Conservation (phyloP, 2,113 vertebrate genomes). For the Phocoena phocoena region DNA sequence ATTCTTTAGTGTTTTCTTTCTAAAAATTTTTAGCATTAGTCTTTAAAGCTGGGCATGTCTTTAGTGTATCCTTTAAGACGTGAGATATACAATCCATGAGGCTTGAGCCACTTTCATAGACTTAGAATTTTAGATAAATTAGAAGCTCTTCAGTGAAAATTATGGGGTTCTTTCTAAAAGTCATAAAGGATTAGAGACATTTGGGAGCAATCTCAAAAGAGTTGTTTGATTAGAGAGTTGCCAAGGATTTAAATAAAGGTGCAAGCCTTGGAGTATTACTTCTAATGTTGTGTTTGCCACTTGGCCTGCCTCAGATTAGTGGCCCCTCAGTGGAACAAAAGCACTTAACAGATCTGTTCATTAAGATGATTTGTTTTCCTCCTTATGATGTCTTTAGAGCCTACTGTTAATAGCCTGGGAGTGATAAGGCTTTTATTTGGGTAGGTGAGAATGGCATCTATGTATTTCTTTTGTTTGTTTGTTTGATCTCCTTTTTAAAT, state of each 20-base stretch:
- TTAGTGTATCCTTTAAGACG: slow-evolving; percentile 41
- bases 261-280: neutral
- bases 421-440: neutral
- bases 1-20: slow-evolving; percentile 51
- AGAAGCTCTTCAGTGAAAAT: slow-evolving; percentile 72
- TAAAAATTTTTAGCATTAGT: slow-evolving; percentile 42
- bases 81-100: neutral
- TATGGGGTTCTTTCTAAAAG: slow-evolving; percentile 50
- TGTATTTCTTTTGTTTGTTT: neutral
- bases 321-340: neutral
- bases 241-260: slow-evolving; percentile 60
- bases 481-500: too few species aligned
- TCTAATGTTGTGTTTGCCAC: neutral
- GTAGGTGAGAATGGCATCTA: neutral
- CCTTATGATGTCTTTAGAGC: neutral
- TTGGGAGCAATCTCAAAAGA: slow-evolving; percentile 69
- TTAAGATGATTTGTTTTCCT: neutral
- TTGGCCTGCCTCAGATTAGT: neutral
- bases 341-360: neutral
- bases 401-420: neutral
- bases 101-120: slow-evolving; percentile 39
- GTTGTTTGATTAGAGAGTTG: slow-evolving; percentile 45
- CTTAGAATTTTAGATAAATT: slow-evolving; percentile 69
- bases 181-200: slow-evolving; percentile 61
- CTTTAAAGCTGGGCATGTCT: slow-evolving; percentile 36